Conservation (phyloP, 37 sponge, comb jelly and placozoan species). For the Oopsacas minuta region DNA sequence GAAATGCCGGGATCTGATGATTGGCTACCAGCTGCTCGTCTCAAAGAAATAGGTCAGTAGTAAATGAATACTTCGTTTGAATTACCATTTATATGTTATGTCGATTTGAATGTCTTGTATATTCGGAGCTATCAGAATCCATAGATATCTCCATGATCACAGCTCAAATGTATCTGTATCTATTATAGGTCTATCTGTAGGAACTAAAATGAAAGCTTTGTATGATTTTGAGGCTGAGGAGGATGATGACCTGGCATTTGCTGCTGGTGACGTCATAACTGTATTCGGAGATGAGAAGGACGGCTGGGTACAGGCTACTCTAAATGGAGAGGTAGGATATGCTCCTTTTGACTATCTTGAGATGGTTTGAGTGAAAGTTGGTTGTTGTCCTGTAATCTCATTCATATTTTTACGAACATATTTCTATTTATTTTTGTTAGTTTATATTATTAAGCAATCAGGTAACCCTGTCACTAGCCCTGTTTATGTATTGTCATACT, state of each 20-base stretch:
- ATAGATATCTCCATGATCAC: no score
- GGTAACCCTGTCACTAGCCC: no score
- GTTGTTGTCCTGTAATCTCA: no score
- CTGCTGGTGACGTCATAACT: conserved; percentile 81
- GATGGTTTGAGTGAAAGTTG: not conserved
- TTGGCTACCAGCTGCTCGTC: not conserved
- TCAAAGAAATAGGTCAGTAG: not conserved
- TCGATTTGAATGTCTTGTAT: no score
- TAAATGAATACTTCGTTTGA: not conserved
- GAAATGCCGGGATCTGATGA: not conserved
- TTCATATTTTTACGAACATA: no score
- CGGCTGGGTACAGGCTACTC: conserved; percentile 3
- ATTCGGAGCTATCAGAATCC: no score
- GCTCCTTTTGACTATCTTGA: conserved; percentile 8
- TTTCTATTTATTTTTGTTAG: no score
- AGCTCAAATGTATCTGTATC: no score
- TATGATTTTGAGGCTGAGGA: conserved; percentile 97
- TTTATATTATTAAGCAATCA: no score
- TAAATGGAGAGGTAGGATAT: not conserved
- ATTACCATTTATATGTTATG: no score
- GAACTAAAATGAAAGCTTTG: conserved; percentile 64
- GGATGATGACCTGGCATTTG: conserved; percentile 91
- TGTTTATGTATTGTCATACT: no score
- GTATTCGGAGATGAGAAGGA: conserved; percentile 21
- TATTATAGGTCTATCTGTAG: not conserved